phyloP scores from a whole-genome alignment of 2,797 vertebrate species.

The Syndactyla subalaris region DNA sequence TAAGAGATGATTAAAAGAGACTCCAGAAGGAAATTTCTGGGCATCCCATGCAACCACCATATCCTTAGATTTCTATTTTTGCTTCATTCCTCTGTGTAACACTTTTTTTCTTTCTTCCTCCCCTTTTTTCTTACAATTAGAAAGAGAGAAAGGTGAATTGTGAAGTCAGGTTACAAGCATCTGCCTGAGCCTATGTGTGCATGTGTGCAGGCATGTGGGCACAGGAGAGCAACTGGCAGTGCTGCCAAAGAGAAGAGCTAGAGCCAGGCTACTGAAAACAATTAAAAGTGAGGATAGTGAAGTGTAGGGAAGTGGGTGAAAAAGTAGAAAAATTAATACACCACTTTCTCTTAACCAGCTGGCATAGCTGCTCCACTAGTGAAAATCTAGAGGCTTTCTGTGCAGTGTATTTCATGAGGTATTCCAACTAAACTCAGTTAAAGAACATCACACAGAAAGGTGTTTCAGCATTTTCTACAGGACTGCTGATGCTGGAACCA shows the following conservation, averaged over 20 bases:
- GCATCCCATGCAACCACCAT: not conserved
- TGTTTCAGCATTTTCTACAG: not conserved
- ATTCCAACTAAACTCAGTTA: not conserved
- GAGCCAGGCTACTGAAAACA: not conserved
- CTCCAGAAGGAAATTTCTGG: not conserved
- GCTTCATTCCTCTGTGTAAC: not conserved
- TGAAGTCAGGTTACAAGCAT: not conserved
- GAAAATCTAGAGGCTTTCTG: not conserved
- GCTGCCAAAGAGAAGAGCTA: constrained; percentile 7
- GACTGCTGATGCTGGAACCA: not conserved
- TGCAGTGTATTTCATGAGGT: not conserved
- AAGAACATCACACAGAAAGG: not conserved
- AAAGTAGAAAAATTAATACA: not conserved
- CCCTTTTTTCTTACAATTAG: not conserved
- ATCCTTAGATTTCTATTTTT: not conserved
- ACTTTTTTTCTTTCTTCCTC: not conserved
- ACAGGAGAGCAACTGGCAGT: not conserved
- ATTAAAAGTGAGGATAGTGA: not conserved
- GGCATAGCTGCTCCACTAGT: not conserved
- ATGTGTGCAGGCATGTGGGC: not conserved
- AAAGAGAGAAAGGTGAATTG: not conserved
- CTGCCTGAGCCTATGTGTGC: not conserved
- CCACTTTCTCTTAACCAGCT: not conserved
- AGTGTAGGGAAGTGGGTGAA: not conserved
- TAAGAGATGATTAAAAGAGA: not conserved